Base-by-base conservation (phyloP, 1,140 invertebrate species). In the Drosophila arawakana region DNA sequence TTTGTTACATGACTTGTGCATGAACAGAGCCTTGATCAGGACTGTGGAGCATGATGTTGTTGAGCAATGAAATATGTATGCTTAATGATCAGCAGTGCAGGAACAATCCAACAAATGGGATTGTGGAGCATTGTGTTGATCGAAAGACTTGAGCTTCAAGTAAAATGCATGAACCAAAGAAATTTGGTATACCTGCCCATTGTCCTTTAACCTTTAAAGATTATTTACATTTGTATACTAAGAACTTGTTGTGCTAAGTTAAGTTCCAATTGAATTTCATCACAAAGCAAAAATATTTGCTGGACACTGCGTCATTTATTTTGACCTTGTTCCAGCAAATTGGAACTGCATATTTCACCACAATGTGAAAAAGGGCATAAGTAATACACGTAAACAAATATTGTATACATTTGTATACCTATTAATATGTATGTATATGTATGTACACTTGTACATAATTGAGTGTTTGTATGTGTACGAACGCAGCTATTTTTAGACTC, bases 311-410 rank as follows among this genome's bases (percentile, higher is more conserved):
- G 58, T 60, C 35, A 61, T 49, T 61, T 49, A 9, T 47, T 60
- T 37, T 49, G 13, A 9, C 21, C 58, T 46, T n/a, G 5, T 25
- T 7, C 35, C 7, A 15, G 30, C 18, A 7, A 2, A 6, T 44
- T 44, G 10, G 6, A 50, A 7, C 39, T 34, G 43, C 35, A 34
- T 63, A 78, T 81, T 81, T 81, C 80, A 82, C 54, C 71, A 82
- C 21, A 43, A 13, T 57, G 58, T 44, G 80, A 76, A 82, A 82
- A n/a, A 3, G 9, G 2, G 3, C 46, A 18, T 25, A 34, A n/a
- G 25, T 30, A 6, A 10, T 52, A 63, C 25, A 43, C n/a, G 35
- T 44, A 66, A 39, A 15, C 50, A 50, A n/a, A 37, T 66, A 37
- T 13, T 4, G 7, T 35, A 0, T 67, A 55, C 50, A 25, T 55